Percentiles rank a stretch among this genome's conserved stretches.
These are phyloP conservation scores for Bufo gargarizans DNA, from an alignment of 2,113 vertebrate genomes.

Conservation along the genomic window DNA sequence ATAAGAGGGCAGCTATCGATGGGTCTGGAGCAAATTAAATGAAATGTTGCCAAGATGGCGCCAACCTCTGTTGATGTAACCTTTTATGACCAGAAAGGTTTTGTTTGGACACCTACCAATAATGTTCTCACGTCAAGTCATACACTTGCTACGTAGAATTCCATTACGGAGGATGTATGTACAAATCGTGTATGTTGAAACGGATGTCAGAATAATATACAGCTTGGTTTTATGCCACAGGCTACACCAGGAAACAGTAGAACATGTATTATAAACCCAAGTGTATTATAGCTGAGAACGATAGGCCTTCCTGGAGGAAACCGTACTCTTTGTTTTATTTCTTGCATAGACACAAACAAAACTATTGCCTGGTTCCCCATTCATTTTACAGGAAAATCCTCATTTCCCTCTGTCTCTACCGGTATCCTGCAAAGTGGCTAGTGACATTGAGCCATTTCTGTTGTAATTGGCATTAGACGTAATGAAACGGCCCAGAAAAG, in stretches of 20 bases:
- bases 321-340: slow-evolving; percentile 32
- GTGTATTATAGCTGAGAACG: not conserved
- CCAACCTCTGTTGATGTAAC: too few relatives aligned
- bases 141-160: not conserved
- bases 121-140: not conserved
- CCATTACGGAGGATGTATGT: not conserved
- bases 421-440: slow-evolving; percentile 30
- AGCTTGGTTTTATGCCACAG: not conserved
- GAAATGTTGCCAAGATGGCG: too few relatives aligned
- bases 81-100: too few relatives aligned
- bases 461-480: slow-evolving; percentile 15
- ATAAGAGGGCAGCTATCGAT: too few relatives aligned
- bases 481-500: not conserved
- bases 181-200: not conserved
- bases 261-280: not conserved
- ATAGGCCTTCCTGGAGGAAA: slow-evolving; percentile 13
- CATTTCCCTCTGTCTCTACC: slow-evolving; percentile 47
- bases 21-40: too few relatives aligned
- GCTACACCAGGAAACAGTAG: not conserved
- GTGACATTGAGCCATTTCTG: not conserved
- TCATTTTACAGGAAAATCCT: slow-evolving; percentile 45
- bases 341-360: slow-evolving; percentile 29
- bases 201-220: not conserved
- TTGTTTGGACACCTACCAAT: not conserved
- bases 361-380: not conserved